phyloP scores from a whole-genome alignment of 2,797 vertebrate species.

The Caiman crocodilus region DNA sequence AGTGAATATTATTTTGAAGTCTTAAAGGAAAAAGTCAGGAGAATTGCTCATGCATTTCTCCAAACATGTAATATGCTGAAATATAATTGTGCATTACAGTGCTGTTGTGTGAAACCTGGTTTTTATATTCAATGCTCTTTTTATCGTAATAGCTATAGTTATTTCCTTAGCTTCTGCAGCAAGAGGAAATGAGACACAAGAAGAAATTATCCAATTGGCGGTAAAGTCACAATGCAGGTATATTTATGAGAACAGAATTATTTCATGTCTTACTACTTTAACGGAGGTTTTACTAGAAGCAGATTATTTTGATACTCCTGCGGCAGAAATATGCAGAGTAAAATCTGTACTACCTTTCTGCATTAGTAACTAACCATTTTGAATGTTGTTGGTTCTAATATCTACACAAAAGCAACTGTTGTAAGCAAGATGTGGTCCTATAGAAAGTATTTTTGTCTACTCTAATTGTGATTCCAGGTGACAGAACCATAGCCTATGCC shows the following conservation, averaged over 20 bases:
- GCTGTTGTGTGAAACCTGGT: constrained; percentile 22
- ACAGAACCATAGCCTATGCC: not conserved
- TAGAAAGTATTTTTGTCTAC: not conserved
- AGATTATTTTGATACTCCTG: constrained; percentile 48
- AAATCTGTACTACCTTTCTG: constrained; percentile 21
- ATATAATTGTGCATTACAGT: constrained; percentile 16
- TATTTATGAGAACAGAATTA: constrained; percentile 68
- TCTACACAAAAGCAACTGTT: constrained; percentile 50
- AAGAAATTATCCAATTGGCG: constrained; percentile 36
- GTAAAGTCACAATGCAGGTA: constrained; percentile 64
- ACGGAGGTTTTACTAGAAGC: constrained; percentile 51
- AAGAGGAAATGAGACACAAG: constrained; percentile 11
- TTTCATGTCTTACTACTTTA: constrained; percentile 67
- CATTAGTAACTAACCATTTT: constrained; percentile 76
- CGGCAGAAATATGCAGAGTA: not conserved
- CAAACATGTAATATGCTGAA: not conserved
- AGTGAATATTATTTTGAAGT: not conserved
- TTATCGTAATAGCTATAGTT: constrained; percentile 36
- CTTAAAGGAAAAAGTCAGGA: not conserved
- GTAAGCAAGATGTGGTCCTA: constrained; percentile 39
- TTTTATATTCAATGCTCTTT: constrained; percentile 22
- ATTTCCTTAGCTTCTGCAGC: constrained; percentile 51
- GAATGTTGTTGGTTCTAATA: constrained; percentile 49
- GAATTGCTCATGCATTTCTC: not conserved
- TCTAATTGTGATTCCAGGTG: constrained; percentile 26